phyloP scores from a whole-genome alignment of 2,113 vertebrate species.

The Carassius gibelio region DNA sequence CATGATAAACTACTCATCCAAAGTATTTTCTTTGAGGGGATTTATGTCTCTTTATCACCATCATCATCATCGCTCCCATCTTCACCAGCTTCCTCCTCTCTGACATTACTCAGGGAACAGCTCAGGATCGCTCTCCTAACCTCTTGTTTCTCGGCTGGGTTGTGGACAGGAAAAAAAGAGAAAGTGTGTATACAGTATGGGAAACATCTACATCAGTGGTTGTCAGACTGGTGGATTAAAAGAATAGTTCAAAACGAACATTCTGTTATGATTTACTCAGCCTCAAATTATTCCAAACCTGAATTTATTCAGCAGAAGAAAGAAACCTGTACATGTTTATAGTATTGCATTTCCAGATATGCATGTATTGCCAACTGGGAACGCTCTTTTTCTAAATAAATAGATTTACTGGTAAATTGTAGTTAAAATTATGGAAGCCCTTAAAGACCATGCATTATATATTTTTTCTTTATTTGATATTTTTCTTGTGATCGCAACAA shows the following conservation, averaged over 20 bases:
- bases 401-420: too few species aligned
- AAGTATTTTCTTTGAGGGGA: background rate
- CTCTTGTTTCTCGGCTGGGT: conserved; percentile 79
- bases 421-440: too few species aligned
- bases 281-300: too few species aligned
- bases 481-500: too few species aligned
- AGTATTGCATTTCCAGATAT: too few species aligned
- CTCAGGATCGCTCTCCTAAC: conserved; percentile 80
- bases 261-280: too few species aligned
- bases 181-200: background rate
- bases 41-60: conserved; percentile 34
- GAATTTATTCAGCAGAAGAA: too few species aligned
- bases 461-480: too few species aligned
- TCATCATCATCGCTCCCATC: conserved; percentile 56
- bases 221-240: background rate
- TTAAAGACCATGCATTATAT: background rate
- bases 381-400: too few species aligned
- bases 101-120: conserved; percentile 70
- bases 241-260: background rate
- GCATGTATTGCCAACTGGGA: too few species aligned
- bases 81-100: conserved; percentile 68
- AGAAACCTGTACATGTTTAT: too few species aligned
- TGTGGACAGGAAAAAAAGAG: background rate
- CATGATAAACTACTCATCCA: background rate
- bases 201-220: background rate